These are phyloP conservation scores for Musca domestica DNA, from an alignment of 1,140 invertebrate species.

Conservation along the genomic window DNA sequence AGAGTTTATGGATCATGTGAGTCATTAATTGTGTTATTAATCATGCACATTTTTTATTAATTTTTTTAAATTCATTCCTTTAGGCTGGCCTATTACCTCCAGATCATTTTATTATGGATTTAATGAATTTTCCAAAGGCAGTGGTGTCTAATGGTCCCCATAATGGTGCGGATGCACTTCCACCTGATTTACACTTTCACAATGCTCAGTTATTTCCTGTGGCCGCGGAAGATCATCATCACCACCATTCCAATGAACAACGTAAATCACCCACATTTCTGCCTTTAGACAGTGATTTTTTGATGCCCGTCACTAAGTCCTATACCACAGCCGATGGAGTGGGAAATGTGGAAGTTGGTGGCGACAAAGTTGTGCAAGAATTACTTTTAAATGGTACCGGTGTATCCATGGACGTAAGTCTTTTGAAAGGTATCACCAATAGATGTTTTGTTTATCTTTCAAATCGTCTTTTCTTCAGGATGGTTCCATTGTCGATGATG, in stretches of 20 bases:
- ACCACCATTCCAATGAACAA: neutral
- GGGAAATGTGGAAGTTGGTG: neutral
- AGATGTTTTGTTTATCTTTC: neutral
- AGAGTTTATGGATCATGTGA: slow-evolving; percentile 50
- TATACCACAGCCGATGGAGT: neutral
- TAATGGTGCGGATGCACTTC: slow-evolving; percentile 21
- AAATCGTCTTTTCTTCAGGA: neutral
- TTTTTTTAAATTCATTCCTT: no score
- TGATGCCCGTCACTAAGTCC: neutral
- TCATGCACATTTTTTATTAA: no score
- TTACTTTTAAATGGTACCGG: slow-evolving; percentile 5
- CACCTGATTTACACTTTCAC: slow-evolving; percentile 42
- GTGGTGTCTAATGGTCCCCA: neutral
- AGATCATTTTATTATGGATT: slow-evolving; percentile 27
- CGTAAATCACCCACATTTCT: neutral
- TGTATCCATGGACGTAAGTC: slow-evolving; percentile 23
- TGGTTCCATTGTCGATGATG: slow-evolving; percentile 4
- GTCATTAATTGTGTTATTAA: neutral
- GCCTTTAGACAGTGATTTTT: slow-evolving; percentile 17
- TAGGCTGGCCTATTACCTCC: slow-evolving; percentile 42
- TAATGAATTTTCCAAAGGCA: slow-evolving; percentile 25
- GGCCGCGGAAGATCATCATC: neutral
- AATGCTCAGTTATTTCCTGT: slow-evolving; percentile 28
- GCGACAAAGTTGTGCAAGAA: slow-evolving; percentile 15
- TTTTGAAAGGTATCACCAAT: neutral